phyloP scores from a whole-genome alignment of 2,888 invertebrate species.

The Lapara coniferarum region DNA sequence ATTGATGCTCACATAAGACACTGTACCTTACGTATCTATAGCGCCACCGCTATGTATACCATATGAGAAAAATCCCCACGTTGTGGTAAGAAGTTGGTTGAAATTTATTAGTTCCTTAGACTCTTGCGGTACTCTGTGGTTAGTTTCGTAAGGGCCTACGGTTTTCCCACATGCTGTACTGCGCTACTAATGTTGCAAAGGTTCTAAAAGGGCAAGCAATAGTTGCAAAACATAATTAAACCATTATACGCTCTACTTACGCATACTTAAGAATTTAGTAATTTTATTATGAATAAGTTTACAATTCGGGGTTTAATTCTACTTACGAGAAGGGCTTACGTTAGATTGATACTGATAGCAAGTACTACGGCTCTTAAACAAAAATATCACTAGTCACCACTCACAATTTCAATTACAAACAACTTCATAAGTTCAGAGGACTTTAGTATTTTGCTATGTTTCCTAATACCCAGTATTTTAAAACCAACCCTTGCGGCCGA shows the following conservation, averaged over 20 bases:
- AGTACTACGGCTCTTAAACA: no score
- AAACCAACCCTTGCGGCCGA: no score
- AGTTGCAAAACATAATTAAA: neutral
- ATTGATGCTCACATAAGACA: neutral
- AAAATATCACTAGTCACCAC: no score
- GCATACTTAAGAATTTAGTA: neutral
- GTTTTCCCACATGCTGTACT: neutral
- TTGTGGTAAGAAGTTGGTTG: neutral
- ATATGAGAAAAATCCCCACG: neutral
- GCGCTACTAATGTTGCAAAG: neutral
- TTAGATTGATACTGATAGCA: no score
- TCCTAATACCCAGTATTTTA: no score
- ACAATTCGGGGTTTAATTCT: neutral
- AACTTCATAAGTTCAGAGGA: no score
- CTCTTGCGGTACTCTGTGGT: neutral
- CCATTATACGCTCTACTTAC: neutral
- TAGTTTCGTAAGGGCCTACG: conserved; percentile 13
- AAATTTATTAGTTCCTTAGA: conserved; percentile 9
- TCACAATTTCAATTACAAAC: no score
- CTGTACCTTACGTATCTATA: neutral
- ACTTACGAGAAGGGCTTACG: neutral
- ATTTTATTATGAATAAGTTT: neutral
- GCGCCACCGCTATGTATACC: neutral
- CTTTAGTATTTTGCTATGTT: no score
- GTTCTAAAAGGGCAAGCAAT: neutral